Evolutionary conservation across 2,113 vertebrate species (phyloP).

Genomic region (Perognathus longimembris): DNA sequence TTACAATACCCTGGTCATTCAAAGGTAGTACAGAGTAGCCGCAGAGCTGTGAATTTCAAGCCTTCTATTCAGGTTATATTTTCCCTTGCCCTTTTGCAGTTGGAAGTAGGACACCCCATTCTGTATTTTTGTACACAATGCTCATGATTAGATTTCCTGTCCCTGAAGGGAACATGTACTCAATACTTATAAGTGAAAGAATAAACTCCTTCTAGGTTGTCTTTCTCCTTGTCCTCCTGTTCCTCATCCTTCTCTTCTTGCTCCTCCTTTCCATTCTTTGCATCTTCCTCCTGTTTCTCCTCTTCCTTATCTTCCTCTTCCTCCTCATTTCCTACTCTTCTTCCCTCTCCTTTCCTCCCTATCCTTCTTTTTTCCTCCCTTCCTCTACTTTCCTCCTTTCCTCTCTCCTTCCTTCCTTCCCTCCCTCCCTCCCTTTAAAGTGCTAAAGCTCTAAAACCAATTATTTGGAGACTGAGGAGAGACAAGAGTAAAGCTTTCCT

Average conservation of each 20-base stretch:
- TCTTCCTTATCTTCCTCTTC: background rate
- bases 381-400: background rate
- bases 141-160: background rate
- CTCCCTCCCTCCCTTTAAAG: background rate
- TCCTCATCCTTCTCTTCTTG: background rate
- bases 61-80: background rate
- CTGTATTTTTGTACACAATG: background rate
- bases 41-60: background rate
- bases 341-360: background rate
- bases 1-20: slow-evolving; percentile 3
- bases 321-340: background rate
- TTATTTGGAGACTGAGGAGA: background rate
- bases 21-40: background rate
- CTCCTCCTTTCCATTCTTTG: background rate
- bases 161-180: background rate
- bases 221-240: background rate
- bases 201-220: background rate
- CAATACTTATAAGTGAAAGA: background rate
- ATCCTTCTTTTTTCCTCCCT: background rate
- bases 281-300: background rate
- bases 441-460: slow-evolving; percentile 17
- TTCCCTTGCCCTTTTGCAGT: background rate
- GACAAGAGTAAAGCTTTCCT: background rate
- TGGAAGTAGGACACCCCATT: background rate
- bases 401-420: background rate